Base-by-base conservation (phyloP, 1,140 invertebrate species). In the Hyphantria cunea region DNA sequence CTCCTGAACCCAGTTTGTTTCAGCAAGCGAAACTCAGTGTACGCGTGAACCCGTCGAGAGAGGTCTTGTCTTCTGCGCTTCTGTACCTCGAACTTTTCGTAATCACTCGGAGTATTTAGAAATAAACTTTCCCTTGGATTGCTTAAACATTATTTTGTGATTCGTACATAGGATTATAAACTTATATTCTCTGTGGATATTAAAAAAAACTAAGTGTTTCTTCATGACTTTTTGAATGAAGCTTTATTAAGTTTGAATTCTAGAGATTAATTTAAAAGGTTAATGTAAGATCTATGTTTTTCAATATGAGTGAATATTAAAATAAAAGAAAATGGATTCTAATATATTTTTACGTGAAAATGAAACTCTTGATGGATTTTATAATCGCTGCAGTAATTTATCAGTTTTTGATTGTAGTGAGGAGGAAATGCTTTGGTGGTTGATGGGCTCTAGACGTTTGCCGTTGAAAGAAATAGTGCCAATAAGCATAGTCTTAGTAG, bases 401-500 rank as follows among this genome's bases (percentile, higher is more conserved):
- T 76, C 86, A 0, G 65, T 79, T 17, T 92, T 92, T 56, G 92
- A 93, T 67, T 93, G 92, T 52, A 90, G 84, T 32, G 80, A 90
- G 31, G 84, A 90, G 11, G 92, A 93, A 63, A 93, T 88, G 81
- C 66, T 92, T n/a, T 83, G 85, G 71, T 92, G 84, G 81, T 54
- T 89, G n/a, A 86, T 92, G 75, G 92, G 92, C 0, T 92, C 92
- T 0, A 84, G 92, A 34, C 82, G 86, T 33, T 52, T 93, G 13
- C 92, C 92, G 3, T 71, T 93, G 31, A 88, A 72, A 4, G 91
- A 92, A 62, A 92, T 92, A 31, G 68, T 93, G 3, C 93, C 95
- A 8, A 91, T 96, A 49, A 96, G 94, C 41, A 89, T 97, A 12
- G 91, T 97, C 6, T 97, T 98, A 72, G 89, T 94, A 5, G 84